These are phyloP conservation scores for Caranx melampygus DNA, from an alignment of 2,113 vertebrate genomes.

Conservation along the genomic window DNA sequence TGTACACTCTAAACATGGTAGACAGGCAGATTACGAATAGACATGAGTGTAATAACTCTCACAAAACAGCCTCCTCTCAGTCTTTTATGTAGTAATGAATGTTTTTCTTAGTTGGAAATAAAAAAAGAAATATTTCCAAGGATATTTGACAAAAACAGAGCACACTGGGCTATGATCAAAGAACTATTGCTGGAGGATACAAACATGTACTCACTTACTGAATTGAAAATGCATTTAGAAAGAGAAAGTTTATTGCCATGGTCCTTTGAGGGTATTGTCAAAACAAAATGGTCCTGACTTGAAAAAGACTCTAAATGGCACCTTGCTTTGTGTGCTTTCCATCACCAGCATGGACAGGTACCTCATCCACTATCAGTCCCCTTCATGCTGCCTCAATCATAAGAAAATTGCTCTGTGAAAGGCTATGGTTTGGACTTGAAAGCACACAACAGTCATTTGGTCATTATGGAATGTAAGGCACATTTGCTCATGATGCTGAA, in stretches of 20 bases:
- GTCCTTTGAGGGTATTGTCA: conserved; percentile 9
- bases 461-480: conserved; percentile 18
- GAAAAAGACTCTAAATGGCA: conserved; percentile 2
- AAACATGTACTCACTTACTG: conserved; percentile 1
- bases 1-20: not conserved
- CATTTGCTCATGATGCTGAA: conserved; percentile 19
- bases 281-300: conserved; percentile 20
- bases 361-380: conserved; percentile 6
- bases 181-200: conserved; percentile 21
- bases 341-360: not conserved
- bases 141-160: conserved; percentile 5
- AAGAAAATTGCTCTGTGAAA: conserved; percentile 14
- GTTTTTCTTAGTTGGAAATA: conserved; percentile 5
- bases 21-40: not conserved
- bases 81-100: not conserved
- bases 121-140: conserved; percentile 7
- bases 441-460: conserved; percentile 14
- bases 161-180: conserved; percentile 7
- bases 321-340: conserved; percentile 32
- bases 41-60: not conserved
- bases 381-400: conserved; percentile 23
- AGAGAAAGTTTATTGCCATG: not conserved
- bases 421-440: conserved; percentile 24
- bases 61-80: not conserved
- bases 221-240: conserved; percentile 21